Evolutionary conservation across 2,113 vertebrate genomes (phyloP).

Genomic region (Pachycephala philippinensis): DNA sequence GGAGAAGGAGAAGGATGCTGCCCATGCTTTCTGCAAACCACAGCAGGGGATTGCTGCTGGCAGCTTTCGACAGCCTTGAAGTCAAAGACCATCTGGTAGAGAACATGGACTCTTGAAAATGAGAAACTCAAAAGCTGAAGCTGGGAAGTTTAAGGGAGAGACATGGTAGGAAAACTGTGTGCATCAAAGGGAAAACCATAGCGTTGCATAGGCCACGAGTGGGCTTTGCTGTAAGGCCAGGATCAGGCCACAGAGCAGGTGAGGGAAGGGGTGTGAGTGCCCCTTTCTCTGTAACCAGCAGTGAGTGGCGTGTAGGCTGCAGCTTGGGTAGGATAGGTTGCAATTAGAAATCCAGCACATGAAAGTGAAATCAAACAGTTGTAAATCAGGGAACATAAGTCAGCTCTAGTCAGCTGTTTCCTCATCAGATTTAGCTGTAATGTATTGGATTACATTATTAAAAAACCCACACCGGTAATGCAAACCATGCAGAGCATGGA

Average conservation of each 20-base stretch:
- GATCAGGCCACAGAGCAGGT: background rate
- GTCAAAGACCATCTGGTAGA: background rate
- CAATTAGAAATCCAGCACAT: background rate
- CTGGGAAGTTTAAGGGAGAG: background rate
- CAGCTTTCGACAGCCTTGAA: background rate
- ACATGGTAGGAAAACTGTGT: background rate
- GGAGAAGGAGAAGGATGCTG: background rate
- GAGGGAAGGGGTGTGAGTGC: background rate
- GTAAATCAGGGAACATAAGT: constrained; percentile 9
- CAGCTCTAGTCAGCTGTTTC: constrained; percentile 39
- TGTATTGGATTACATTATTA: constrained; percentile 9
- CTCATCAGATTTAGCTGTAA: constrained; percentile 35
- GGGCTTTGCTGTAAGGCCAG: background rate
- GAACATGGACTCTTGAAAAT: background rate
- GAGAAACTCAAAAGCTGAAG: background rate
- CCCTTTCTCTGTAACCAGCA: background rate
- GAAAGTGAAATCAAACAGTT: constrained; percentile 23
- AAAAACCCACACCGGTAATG: background rate
- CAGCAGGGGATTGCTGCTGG: background rate
- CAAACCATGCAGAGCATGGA: constrained; percentile 3
- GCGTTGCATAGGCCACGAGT: background rate
- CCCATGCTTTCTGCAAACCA: background rate
- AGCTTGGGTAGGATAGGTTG: background rate
- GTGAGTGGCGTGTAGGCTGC: background rate
- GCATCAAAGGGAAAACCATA: background rate